A percentile compares a stretch with the other conserved stretches of the same genome.
phyloP scores from a whole-genome alignment of 2,113 vertebrate species.

The Mungos mungo region DNA sequence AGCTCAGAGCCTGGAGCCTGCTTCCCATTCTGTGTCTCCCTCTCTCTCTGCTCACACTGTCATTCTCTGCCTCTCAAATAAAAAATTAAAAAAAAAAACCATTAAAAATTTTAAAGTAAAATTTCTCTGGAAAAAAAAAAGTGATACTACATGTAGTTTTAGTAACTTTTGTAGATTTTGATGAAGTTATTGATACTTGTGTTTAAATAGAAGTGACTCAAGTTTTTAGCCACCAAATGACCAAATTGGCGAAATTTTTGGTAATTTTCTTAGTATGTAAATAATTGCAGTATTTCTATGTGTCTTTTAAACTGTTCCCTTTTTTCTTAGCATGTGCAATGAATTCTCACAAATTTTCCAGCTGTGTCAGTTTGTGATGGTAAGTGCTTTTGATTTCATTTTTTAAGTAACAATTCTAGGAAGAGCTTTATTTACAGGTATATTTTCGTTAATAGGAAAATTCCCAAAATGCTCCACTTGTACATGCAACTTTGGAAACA shows the following conservation, averaged over 20 bases:
- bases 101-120: too few species aligned
- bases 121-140: neutral
- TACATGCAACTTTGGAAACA: slow-evolving; percentile 98
- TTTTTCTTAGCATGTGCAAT: slow-evolving; percentile 95
- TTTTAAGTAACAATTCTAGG: neutral
- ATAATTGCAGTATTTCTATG: neutral
- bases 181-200: neutral
- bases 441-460: slow-evolving; percentile 89
- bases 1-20: too few species aligned
- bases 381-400: slow-evolving; percentile 80
- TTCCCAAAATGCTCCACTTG: slow-evolving; percentile 98
- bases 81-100: too few species aligned
- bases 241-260: neutral
- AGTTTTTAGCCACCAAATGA: neutral
- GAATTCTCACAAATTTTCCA: slow-evolving; percentile 99
- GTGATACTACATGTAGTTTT: neutral
- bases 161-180: neutral
- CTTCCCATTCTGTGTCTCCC: too few species aligned
- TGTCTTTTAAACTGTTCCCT: slow-evolving; percentile 9
- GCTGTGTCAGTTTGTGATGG: slow-evolving; percentile 99
- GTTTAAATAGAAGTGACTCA: neutral
- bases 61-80: too few species aligned
- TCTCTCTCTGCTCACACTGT: too few species aligned
- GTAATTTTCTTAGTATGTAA: neutral
- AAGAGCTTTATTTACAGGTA: slow-evolving; percentile 27